phyloP scores from a whole-genome alignment of 2,113 vertebrate genomes.

The Callipepla squamata region DNA sequence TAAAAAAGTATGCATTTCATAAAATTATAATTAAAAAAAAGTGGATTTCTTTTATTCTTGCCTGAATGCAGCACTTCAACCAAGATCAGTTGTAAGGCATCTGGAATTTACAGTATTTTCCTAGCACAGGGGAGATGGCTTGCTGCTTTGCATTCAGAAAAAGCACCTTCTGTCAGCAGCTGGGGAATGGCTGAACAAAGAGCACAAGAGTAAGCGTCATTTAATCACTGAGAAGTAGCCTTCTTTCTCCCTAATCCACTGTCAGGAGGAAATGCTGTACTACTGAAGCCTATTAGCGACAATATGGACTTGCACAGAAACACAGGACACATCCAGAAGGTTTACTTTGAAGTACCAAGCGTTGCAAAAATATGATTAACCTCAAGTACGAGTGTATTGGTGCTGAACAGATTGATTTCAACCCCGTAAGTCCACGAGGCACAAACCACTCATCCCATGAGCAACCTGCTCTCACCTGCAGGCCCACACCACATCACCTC shows the following conservation, averaged over 20 bases:
- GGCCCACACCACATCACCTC: not conserved
- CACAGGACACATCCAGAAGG: not conserved
- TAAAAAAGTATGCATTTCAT: not conserved
- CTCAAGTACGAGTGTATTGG: not conserved
- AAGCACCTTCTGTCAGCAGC: conserved; percentile 47
- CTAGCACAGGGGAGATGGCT: not conserved
- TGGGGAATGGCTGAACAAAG: not conserved
- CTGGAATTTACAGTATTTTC: not conserved
- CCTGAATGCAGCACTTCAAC: not conserved
- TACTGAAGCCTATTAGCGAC: not conserved
- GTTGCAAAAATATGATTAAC: not conserved
- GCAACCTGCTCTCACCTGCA: not conserved
- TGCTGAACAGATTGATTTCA: not conserved
- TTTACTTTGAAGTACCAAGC: not conserved
- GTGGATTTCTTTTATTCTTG: no score
- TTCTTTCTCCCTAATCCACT: not conserved
- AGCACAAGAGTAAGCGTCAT: not conserved
- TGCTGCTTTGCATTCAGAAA: not conserved
- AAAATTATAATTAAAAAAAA: not conserved
- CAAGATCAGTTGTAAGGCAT: not conserved
- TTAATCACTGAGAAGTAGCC: not conserved
- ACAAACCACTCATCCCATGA: rapidly evolving
- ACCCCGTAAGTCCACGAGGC: not conserved
- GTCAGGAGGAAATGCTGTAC: not conserved
- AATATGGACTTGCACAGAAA: not conserved